A percentile compares a stretch with the other conserved stretches of the same genome.
phyloP scores from a whole-genome alignment of 2,113 vertebrate species.

The Copsychus sechellarum region DNA sequence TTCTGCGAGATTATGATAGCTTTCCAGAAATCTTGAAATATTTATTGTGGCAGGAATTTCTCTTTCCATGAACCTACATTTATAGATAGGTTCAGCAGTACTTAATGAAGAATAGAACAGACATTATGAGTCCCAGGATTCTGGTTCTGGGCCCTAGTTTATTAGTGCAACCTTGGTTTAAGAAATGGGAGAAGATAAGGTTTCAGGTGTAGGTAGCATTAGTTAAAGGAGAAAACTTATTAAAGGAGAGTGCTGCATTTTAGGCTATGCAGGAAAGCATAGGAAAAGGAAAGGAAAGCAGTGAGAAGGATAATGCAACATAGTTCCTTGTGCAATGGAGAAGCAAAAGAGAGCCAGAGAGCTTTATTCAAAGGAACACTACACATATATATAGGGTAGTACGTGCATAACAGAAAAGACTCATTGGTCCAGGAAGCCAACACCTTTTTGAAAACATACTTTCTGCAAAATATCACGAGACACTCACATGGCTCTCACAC shows the following conservation, averaged over 20 bases:
- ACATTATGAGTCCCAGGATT: neutral
- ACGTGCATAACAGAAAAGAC: too few relatives aligned
- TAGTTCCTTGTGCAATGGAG: too few relatives aligned
- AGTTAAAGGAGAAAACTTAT: neutral
- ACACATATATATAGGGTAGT: too few relatives aligned
- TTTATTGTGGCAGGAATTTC: neutral
- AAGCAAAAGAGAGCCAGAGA: too few relatives aligned
- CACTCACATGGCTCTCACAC: too few relatives aligned
- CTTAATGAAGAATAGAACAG: neutral
- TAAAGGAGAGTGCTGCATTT: neutral
- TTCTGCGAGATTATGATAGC: neutral
- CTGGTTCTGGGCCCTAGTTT: neutral
- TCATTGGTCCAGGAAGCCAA: too few relatives aligned
- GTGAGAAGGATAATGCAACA: too few relatives aligned
- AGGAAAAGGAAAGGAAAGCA: too few relatives aligned
- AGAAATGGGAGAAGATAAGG: neutral
- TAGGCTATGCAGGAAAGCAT: too few relatives aligned
- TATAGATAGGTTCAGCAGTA: neutral
- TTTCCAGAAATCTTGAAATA: constrained; percentile 9
- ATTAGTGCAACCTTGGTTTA: neutral
- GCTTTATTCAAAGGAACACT: too few relatives aligned
- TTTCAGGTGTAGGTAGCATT: neutral
- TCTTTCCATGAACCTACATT: neutral
- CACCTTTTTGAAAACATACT: too few relatives aligned
- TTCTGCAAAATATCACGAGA: too few relatives aligned